A percentile compares a stretch with the other conserved stretches of the same genome.
phyloP scores from a whole-genome alignment of 2,888 invertebrate genomes.

The Nymphalis c-album region DNA sequence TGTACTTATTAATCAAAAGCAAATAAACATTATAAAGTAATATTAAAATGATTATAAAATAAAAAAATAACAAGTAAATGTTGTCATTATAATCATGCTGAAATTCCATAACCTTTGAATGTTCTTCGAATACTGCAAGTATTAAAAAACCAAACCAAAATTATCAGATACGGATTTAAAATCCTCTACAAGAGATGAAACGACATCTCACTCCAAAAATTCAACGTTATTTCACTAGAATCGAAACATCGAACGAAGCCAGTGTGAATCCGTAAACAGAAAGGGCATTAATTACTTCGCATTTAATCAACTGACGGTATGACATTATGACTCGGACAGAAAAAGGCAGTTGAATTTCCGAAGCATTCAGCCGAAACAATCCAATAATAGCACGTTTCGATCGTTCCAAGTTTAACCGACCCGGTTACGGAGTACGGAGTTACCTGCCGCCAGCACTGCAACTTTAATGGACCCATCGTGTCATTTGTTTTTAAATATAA shows the following conservation, averaged over 20 bases:
- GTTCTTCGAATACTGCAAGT: not conserved
- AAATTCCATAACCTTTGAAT: not conserved
- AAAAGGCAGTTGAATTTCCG: constrained; percentile 60
- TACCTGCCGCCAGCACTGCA: constrained; percentile 54
- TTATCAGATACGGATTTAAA: not conserved
- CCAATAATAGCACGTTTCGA: constrained; percentile 76
- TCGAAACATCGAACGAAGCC: constrained; percentile 39
- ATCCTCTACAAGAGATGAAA: not conserved
- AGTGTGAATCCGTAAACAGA: constrained; percentile 42
- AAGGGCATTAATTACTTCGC: constrained; percentile 49
- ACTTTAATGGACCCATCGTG: constrained; percentile 70
- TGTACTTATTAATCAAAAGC: not conserved
- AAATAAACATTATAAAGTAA: not conserved
- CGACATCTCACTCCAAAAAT: constrained; percentile 26
- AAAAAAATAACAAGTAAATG: not conserved
- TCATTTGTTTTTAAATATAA: constrained; percentile 74
- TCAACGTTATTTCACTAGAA: constrained; percentile 34
- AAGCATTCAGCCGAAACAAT: constrained; percentile 61
- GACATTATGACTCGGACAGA: constrained; percentile 46
- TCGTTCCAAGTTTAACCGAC: constrained; percentile 74
- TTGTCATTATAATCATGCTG: constrained; percentile 1
- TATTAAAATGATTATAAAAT: not conserved
- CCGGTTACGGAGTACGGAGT: constrained; percentile 66
- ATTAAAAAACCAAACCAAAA: no score
- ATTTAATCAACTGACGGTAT: constrained; percentile 49